Evolutionary conservation across 2,888 invertebrate genomes (phyloP), one percentile per base, ranked within the genome.

Genomic region (Colletes collaris): DNA sequence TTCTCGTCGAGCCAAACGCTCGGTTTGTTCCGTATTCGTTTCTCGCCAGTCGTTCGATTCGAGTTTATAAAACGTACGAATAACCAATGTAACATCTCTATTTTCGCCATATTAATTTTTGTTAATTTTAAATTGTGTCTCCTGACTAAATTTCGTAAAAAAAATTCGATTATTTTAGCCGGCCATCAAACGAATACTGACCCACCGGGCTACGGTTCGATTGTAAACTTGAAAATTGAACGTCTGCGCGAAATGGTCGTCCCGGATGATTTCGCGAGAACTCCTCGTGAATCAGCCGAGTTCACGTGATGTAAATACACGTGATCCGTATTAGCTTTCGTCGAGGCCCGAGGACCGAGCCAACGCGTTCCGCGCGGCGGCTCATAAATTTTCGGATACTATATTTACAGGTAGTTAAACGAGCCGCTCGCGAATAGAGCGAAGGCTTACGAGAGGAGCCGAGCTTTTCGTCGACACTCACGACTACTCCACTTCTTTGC

Each of bases 231-330:
- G 72, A 63, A 67, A 71, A 74, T 69, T 72, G 68, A 76, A 82
- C 71, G 74, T 76, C 46, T 44, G 3, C 50, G 44, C 44, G 40
- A 4, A 7, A 40, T 46, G 40, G 5, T 40, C 40, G 50, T 27
- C 16, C 67, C 13, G 27, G 71, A 5, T 16, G 53, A 77, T 66
- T 83, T 66, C 49, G 44, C 58, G 58, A 46, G 63, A 19, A 66
- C 4, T 37, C 46, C 67, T 70, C 60, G 63, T 82, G 82, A 86
- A 70, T 83, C 79, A 79, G 44, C n/a, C 59, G 11, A 5, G 11
- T 63, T 76, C 84, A 80, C 84, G 84, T 76, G 83, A 80, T 62
- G 70, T 64, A 74, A 74, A 72, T 70, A 72, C 74, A 81, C 84
- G 79, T 84, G 86, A 83, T 75, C 69, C 78, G 59, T 52, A 79